These are phyloP conservation scores for Taxidea taxus DNA, from an alignment of 2,113 vertebrate genomes.

Conservation along the genomic window DNA sequence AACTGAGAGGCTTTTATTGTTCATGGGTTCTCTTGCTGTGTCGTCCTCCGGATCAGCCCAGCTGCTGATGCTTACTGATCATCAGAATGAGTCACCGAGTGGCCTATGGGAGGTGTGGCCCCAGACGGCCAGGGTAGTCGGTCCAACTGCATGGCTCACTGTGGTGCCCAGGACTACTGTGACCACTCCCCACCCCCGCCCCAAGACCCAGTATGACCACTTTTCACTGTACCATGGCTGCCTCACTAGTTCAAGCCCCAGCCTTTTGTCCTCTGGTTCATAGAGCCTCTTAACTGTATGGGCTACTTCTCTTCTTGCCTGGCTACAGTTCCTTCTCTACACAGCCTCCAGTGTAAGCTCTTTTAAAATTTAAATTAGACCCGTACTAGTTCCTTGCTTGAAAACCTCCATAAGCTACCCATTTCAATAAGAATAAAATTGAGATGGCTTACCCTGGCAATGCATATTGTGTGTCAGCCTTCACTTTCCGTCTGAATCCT, in stretches of 20 bases:
- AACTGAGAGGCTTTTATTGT: neutral
- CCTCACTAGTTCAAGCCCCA: neutral
- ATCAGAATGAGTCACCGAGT: neutral
- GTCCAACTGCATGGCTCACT: neutral
- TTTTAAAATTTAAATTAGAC: neutral
- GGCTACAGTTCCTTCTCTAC: neutral
- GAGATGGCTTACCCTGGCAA: neutral
- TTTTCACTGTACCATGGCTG: neutral
- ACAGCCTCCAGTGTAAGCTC: neutral
- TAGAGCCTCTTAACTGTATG: neutral
- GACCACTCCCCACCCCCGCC: neutral
- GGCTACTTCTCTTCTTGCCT: neutral
- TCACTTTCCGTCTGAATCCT: neutral
- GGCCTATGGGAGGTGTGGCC: too few relatives aligned
- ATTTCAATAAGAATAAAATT: neutral
- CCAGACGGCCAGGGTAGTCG: rapidly evolving
- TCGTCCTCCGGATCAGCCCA: neutral
- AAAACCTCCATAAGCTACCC: neutral
- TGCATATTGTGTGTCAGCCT: neutral
- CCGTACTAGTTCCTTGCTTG: neutral
- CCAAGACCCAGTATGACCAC: too few relatives aligned
- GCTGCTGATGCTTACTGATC: neutral
- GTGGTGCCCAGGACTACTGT: neutral
- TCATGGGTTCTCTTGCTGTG: neutral
- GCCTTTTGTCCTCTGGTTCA: neutral